Evolutionary conservation across 2,113 vertebrate species (phyloP).

Genomic region (Tricholaema leucomelas): DNA sequence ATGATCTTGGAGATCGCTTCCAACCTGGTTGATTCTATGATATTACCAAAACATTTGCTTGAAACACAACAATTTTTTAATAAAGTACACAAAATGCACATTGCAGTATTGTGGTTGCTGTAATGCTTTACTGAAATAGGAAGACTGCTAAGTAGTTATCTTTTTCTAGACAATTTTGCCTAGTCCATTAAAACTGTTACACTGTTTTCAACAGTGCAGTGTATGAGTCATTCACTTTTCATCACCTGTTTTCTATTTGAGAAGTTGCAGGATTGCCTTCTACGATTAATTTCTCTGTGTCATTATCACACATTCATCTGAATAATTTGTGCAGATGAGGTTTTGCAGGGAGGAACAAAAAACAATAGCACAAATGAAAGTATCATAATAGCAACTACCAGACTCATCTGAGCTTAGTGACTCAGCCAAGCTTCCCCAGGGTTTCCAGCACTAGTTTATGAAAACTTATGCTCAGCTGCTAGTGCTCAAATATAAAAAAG

Average conservation of each 20-base stretch:
- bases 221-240: not conserved
- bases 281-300: not conserved
- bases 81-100: fast-evolving
- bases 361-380: not conserved
- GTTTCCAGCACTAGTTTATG: not conserved
- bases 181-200: not conserved
- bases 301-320: not conserved
- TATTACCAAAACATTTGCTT: too few species aligned
- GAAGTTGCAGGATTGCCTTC: not conserved
- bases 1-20: too few species aligned
- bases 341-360: not conserved
- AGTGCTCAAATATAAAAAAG: not conserved
- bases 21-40: too few species aligned
- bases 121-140: not conserved
- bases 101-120: not conserved
- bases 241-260: not conserved
- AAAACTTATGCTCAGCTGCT: fast-evolving
- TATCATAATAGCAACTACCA: too few species aligned
- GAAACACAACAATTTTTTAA: not conserved
- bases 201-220: not conserved
- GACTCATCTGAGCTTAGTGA: not conserved
- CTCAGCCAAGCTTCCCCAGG: not conserved
- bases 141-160: not conserved
- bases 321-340: not conserved
- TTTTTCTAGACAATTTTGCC: not conserved